Evolutionary conservation across 2,888 invertebrate species (phyloP), one percentile per base, ranked within the genome.

Genomic region (Zhuqinia jingwanae): DNA sequence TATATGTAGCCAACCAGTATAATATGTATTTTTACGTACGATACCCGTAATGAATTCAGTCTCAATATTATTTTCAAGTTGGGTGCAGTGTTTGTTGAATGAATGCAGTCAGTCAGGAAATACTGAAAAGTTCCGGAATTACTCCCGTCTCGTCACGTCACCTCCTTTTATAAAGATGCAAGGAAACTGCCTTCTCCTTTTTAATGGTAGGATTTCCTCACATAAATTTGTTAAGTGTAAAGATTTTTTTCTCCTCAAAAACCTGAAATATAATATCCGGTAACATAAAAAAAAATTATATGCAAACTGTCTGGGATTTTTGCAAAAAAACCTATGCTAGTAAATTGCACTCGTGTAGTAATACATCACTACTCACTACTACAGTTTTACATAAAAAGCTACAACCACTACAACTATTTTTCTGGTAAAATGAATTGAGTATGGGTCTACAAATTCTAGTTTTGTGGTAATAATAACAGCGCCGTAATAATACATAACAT

Each of bases 181-280:
- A n/a, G n/a, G n/a, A n/a, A n/a, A n/a, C n/a, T n/a, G n/a, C n/a
- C n/a, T n/a, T n/a, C n/a, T n/a, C n/a, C n/a, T 58, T 53, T 53
- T 53, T n/a, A 58, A 20, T 20, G 20, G n/a, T n/a, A n/a, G 10
- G n/a, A 20, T 36, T 13, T 50, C 50, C 15, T 13, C n/a, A 2
- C 5, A 25, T 25, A 27, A 60, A 25, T 27, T 27, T 8, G 1
- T 60, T 5, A n/a, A 60, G 11, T 15, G 17, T 25, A 13, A 30
- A 58, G 56, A 45, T 1, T 17, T 30, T 13, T 30, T 17, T 30
- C 60, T 50, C 17, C 1, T 42, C 65, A n/a, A 70, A 47, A 77
- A 63, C 50, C 79, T 79, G 68, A 82, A 75, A 82, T n/a, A 36
- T 53, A 42, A 58, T 42, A 76, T 76, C 83, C 83, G 76, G 83